Evolutionary conservation across 2,888 invertebrate genomes (phyloP), one percentile per base, ranked within the genome.

Genomic region (Heliconius sara): DNA sequence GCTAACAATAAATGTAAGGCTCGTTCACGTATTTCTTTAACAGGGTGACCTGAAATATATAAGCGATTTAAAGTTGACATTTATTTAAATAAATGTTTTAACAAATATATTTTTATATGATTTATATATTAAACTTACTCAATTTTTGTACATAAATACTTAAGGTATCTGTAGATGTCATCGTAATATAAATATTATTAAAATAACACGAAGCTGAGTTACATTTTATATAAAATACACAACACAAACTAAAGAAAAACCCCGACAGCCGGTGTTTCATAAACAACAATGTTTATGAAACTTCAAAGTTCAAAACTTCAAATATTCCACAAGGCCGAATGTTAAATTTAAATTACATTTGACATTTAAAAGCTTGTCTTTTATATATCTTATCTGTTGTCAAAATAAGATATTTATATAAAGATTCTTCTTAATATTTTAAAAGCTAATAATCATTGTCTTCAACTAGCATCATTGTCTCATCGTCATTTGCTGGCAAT

Each of bases 21-120:
- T 80, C 96, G 92, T 82, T 95, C 92, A 60, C 96, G 93, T 84
- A 96, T 96, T 90, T 96, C 96, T 84, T 93, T 95, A 73, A 96
- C 85, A 19, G 93, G 92, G 86, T 96, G 96, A 83, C 92, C 96
- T 96, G 83, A 80, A 89, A 88, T 63, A 57, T 39, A 70, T 25
- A 70, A 43, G 9, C 16, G n/a, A 7, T 19, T 25, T 43, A 25
- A 7, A 73, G 19, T 16, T 57, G 9, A n/a, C 0, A 60, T 25
- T 67, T 52, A 67, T n/a, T 52, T 43, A 6, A 30, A 30, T 2
- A 66, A n/a, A 47, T 43, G 10, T 25, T 66, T 19, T 22, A 22
- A 52, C 52, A 22, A 52, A 52, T 22, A 57, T 77, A 27, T 47
- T 27, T 30, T 30, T 39, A 22, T 27, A 30, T 30, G 13, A 27